These are phyloP conservation scores for Lepus oiostolus DNA, from an alignment of 2,797 vertebrate genomes.

Conservation along the genomic window DNA sequence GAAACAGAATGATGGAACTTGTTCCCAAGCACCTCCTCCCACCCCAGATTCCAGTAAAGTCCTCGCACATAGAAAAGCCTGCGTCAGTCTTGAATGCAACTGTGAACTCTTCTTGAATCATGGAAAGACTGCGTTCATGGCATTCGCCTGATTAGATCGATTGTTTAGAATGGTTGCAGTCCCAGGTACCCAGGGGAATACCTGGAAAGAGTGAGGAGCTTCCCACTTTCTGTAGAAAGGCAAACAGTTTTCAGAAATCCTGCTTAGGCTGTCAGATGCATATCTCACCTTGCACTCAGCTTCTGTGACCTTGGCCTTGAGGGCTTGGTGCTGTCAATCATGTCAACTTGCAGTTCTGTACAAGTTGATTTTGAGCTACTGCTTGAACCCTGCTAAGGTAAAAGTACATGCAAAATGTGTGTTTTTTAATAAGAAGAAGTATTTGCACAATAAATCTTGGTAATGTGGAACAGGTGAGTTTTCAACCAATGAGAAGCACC, in stretches of 20 bases:
- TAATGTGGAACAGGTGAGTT: background rate
- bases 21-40: too few relatives aligned
- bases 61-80: background rate
- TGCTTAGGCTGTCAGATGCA: background rate
- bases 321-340: slow-evolving; percentile 2
- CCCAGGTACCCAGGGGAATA: background rate
- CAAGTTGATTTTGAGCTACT: slow-evolving; percentile 47
- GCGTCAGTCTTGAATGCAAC: background rate
- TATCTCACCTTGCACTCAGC: background rate
- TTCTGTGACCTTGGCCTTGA: background rate
- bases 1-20: background rate
- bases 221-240: background rate
- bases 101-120: background rate
- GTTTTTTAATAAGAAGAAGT: slow-evolving; percentile 4
- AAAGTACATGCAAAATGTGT: background rate
- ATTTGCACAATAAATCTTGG: slow-evolving; percentile 3
- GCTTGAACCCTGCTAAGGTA: background rate
- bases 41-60: background rate
- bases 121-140: background rate
- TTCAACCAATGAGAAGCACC: background rate
- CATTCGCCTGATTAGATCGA: background rate
- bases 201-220: background rate
- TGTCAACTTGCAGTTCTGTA: background rate
- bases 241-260: background rate
- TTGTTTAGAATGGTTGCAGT: background rate